Evolutionary conservation across 1,140 invertebrate species (phyloP), one percentile per base, ranked within the genome.

Genomic region (Atta texana): DNA sequence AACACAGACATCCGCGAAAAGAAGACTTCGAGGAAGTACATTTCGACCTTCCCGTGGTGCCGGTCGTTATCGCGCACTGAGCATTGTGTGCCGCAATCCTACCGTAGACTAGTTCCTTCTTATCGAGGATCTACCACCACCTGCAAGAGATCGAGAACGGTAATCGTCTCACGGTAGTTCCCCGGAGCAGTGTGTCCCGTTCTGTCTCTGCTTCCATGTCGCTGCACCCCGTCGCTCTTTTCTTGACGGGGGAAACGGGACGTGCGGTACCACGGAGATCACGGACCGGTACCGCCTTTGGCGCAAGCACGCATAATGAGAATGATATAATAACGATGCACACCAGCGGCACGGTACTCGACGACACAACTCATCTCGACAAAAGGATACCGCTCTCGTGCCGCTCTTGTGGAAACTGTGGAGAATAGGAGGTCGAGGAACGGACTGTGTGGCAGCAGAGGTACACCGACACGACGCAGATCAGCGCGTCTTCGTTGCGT

Each of bases 311-410:
- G 90, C 90, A 91, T 91, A 91, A 91, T 91, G 90, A 91, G 89
- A 91, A 85, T 91, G 90, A 91, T 91, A 91, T 91, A 91, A 91
- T 91, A 91, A 91, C 90, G 89, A 91, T 89, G 89, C 89, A 68
- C 90, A 91, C 90, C 84, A 85, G 87, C 64, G 34, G 51, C 78
- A 53, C 68, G 59, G 84, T 85, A 74, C 63, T 24, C 87, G 78
- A 77, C 89, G 89, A 91, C 90, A 91, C 90, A 91, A 91, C 87
- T 91, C 89, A 91, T 91, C 90, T 87, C 89, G 90, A 91, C 89
- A 91, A 91, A 91, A 91, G 90, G 90, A 90, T 80, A 91, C 90
- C 90, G 90, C 89, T 86, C 87, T 78, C 44, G 53, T 66, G 63
- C 63, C 44, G 59, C 55, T 28, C 55, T 28, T 39, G 51, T 71